A percentile compares a stretch with the other conserved stretches of the same genome.
Conservation (phyloP, 2,113 vertebrate genomes). For the Athene noctua region DNA sequence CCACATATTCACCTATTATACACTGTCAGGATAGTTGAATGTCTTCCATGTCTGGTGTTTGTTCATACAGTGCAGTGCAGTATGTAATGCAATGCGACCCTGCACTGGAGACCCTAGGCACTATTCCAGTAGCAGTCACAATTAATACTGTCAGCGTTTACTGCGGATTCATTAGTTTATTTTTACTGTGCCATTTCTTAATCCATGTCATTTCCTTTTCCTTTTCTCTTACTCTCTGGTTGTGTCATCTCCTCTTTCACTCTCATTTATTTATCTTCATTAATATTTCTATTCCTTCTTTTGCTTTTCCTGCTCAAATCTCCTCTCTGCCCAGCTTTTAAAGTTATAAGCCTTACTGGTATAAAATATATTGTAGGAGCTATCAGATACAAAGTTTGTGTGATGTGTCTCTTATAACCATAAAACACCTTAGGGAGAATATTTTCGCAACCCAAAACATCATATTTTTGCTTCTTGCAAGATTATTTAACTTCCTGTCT, state of each 20-base stretch:
- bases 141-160: background rate
- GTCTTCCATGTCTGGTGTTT: background rate
- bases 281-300: background rate
- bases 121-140: background rate
- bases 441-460: background rate
- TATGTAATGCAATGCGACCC: rapidly evolving
- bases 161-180: background rate
- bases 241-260: background rate
- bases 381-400: conserved; percentile 32
- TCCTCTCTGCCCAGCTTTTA: conserved; percentile 3
- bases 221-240: background rate
- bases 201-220: rapidly evolving
- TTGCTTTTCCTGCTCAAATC: background rate
- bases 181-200: background rate
- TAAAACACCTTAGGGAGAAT: conserved; percentile 43
- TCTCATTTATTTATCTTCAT: conserved; percentile 24
- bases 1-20: background rate
- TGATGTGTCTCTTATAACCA: conserved; percentile 53
- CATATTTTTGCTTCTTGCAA: conserved; percentile 56
- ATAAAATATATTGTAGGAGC: conserved; percentile 21
- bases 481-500: conserved; percentile 56
- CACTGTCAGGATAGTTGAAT: background rate
- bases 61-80: background rate
- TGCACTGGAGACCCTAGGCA: background rate
- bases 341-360: conserved; percentile 29